These are phyloP conservation scores for Tenualosa thibaudeaui DNA, from an alignment of 2,797 vertebrate species.

Conservation along the genomic window DNA sequence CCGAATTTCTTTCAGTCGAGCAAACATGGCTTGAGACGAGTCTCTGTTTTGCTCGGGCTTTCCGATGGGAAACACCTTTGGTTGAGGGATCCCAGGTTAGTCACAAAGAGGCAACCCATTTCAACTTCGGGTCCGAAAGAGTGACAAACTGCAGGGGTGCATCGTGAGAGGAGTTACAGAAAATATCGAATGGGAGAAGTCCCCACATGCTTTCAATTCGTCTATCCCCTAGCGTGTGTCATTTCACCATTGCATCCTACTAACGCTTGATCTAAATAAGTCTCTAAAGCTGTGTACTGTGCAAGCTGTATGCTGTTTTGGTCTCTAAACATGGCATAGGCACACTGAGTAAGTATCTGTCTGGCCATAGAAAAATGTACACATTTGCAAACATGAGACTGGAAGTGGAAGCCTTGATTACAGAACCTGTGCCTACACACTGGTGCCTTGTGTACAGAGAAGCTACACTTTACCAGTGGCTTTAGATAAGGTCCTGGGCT, in stretches of 20 bases:
- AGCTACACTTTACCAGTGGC: too few species aligned
- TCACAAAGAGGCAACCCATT: conserved; percentile 33
- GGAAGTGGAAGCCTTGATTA: not conserved
- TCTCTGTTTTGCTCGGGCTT: conserved; percentile 28
- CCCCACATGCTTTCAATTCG: conserved; percentile 34
- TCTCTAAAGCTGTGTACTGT: not conserved
- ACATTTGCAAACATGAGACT: not conserved
- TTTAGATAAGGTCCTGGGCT: too few species aligned
- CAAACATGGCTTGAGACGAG: not conserved
- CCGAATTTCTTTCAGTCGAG: not conserved
- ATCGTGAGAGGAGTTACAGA: not conserved
- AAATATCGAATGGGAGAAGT: conserved; percentile 32
- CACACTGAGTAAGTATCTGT: not conserved
- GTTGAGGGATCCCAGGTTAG: conserved; percentile 55
- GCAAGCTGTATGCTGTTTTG: not conserved
- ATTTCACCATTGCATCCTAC: conserved; percentile 20
- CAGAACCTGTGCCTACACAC: not conserved
- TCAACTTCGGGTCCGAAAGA: not conserved
- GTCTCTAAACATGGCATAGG: not conserved
- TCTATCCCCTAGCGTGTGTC: conserved; percentile 48
- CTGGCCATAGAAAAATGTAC: not conserved
- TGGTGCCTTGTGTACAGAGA: too few species aligned
- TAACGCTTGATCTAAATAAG: not conserved
- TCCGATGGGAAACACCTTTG: conserved; percentile 50
- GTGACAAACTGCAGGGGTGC: not conserved